These are phyloP conservation scores for Leucopsar rothschildi DNA, from an alignment of 2,113 vertebrate species.

Conservation along the genomic window DNA sequence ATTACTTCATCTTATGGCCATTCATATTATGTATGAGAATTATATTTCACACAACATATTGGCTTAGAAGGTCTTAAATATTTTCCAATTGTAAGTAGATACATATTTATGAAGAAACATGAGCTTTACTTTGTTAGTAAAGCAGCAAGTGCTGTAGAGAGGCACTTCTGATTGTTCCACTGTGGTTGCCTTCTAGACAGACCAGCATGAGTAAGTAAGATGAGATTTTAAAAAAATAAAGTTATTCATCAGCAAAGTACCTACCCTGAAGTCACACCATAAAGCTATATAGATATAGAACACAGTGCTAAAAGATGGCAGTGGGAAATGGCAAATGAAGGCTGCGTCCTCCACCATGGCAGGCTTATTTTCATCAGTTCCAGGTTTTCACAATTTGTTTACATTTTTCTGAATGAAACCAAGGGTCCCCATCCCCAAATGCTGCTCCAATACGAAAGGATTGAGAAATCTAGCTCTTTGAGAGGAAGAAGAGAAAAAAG, in stretches of 20 bases:
- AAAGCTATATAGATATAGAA: background rate
- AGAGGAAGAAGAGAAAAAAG: background rate
- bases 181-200: background rate
- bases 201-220: background rate
- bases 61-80: background rate
- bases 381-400: background rate
- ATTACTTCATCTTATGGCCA: background rate
- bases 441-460: background rate
- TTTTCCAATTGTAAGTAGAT: background rate
- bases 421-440: rapidly evolving
- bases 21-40: background rate
- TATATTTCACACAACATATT: background rate
- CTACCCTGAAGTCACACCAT: background rate
- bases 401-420: background rate
- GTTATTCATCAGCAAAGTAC: background rate
- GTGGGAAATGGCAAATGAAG: background rate
- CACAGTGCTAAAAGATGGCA: background rate
- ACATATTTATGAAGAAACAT: background rate
- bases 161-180: background rate
- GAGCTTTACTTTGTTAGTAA: background rate
- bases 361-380: background rate
- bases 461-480: background rate
- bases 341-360: background rate
- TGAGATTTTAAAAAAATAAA: background rate
- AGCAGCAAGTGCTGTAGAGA: background rate